Evolutionary conservation across 2,888 invertebrate genomes (phyloP).

Genomic region (Amblyjoppa fuscipennis): DNA sequence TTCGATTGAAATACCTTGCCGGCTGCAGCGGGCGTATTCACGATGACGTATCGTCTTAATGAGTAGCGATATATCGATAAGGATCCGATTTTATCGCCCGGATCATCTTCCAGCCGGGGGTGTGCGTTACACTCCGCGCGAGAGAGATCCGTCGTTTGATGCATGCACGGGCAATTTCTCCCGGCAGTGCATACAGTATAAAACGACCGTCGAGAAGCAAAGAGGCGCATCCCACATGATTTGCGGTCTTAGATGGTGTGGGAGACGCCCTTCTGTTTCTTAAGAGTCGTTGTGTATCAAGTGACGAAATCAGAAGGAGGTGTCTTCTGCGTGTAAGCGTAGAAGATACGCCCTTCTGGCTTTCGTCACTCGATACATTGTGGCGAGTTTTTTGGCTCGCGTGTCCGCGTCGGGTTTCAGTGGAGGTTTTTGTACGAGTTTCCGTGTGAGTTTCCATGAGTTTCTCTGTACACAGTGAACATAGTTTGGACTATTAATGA

Average conservation of each 20-base stretch:
- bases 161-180: background rate
- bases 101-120: slow-evolving; percentile 40
- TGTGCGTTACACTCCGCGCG: slow-evolving; percentile 22
- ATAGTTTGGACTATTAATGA: background rate
- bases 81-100: slow-evolving; percentile 73
- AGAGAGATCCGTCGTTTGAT: slow-evolving; percentile 30
- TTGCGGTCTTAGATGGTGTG: background rate
- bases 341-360: background rate
- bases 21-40: background rate
- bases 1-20: slow-evolving; percentile 34
- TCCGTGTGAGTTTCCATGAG: background rate
- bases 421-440: background rate
- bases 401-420: background rate
- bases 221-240: background rate
- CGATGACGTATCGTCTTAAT: slow-evolving; percentile 31
- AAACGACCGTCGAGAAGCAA: background rate
- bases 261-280: background rate
- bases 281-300: background rate
- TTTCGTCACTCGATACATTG: background rate
- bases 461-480: background rate
- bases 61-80: slow-evolving; percentile 74
- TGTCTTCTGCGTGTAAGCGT: background rate
- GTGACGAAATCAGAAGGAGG: background rate
- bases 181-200: background rate
- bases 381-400: background rate